Evolutionary conservation across 2,888 invertebrate genomes (phyloP).

Genomic region (Eristalinus aeneus): DNA sequence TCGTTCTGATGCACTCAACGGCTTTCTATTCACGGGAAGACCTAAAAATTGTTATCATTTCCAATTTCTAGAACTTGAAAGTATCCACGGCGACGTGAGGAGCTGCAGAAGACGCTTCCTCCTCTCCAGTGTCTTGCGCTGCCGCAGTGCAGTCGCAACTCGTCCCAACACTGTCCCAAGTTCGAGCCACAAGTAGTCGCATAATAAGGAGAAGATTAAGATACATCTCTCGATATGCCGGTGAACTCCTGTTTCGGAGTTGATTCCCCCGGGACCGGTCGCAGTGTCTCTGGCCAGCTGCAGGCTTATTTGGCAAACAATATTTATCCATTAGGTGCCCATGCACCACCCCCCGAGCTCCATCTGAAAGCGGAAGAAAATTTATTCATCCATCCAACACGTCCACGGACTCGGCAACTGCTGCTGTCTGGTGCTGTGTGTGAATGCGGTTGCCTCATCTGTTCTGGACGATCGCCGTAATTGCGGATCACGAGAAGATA

Average conservation of each 20-base stretch:
- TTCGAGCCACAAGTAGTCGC: constrained; percentile 2
- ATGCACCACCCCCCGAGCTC: constrained; percentile 8
- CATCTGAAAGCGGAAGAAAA: constrained; percentile 55
- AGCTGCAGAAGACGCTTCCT: background rate
- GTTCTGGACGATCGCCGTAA: background rate
- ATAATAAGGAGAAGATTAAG: constrained; percentile 70
- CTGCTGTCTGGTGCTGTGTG: background rate
- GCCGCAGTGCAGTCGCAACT: background rate
- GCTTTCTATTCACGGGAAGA: constrained; percentile 65
- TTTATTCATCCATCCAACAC: constrained; percentile 53
- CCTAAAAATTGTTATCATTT: constrained; percentile 69
- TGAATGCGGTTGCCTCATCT: background rate
- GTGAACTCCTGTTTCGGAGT: constrained; percentile 51
- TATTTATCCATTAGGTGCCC: constrained; percentile 61
- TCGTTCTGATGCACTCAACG: background rate
- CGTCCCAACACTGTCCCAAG: background rate
- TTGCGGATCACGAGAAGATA: background rate
- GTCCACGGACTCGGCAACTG: background rate
- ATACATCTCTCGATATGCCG: constrained; percentile 66
- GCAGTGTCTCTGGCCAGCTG: constrained; percentile 24
- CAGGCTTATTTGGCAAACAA: constrained; percentile 64
- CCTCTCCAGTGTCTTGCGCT: background rate
- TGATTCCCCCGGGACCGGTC: constrained; percentile 1
- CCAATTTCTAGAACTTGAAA: constrained; percentile 68
- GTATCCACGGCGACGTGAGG: constrained; percentile 14